These are phyloP conservation scores for Apostichopus japonicus DNA, from an alignment of 35 echinoderm and acorn worm species.

Conservation along the genomic window DNA sequence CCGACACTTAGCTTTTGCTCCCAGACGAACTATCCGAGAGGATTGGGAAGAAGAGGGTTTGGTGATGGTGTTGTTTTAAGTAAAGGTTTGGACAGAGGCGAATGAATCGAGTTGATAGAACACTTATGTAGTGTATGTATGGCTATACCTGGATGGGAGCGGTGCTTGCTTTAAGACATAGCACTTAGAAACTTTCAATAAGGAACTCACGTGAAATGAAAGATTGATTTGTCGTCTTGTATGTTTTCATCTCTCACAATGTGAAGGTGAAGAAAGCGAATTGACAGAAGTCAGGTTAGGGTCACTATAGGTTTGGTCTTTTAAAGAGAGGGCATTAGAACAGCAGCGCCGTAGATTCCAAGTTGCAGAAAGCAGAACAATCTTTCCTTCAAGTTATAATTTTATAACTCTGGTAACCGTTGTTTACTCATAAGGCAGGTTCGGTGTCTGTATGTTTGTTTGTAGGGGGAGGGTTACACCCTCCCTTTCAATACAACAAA, in stretches of 20 bases:
- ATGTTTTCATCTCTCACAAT: background rate
- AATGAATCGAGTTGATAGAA: constrained; percentile 1
- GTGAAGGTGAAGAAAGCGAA: background rate
- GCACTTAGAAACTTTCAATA: background rate
- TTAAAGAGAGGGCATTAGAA: too few relatives aligned
- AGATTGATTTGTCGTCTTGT: background rate
- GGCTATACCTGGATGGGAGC: background rate
- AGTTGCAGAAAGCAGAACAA: too few relatives aligned
- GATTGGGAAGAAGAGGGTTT: background rate
- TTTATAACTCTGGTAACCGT: too few relatives aligned
- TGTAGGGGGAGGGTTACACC: too few relatives aligned
- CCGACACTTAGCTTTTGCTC: constrained; percentile 31
- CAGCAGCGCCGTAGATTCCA: too few relatives aligned
- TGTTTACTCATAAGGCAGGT: too few relatives aligned
- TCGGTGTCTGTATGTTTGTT: too few relatives aligned
- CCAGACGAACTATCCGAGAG: constrained; percentile 16
- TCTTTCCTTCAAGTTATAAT: too few relatives aligned
- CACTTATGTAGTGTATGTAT: background rate
- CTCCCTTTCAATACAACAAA: too few relatives aligned
- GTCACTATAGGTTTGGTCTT: too few relatives aligned
- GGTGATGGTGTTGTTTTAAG: constrained; percentile 1
- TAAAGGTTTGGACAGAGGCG: background rate
- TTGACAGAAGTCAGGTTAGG: too few relatives aligned
- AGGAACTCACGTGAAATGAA: background rate
- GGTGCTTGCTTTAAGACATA: background rate